Conservation (phyloP, 2,888 invertebrate genomes). For the Timema podura region DNA sequence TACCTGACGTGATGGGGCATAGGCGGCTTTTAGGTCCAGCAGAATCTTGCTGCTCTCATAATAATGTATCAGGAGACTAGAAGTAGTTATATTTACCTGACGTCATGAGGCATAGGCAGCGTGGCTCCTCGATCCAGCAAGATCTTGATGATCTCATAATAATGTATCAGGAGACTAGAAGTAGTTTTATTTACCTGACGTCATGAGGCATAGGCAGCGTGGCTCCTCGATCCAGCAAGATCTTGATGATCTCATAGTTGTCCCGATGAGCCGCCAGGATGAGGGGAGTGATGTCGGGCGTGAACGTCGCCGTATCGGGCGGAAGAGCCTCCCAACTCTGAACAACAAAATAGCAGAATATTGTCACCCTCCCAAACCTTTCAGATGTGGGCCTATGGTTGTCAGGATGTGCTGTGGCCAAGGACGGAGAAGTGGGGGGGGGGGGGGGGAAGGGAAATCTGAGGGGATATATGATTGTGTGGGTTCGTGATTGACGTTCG, state of each 20-base stretch:
- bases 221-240: conserved; percentile 91
- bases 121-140: conserved; percentile 91
- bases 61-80: neutral
- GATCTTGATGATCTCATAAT: conserved; percentile 93
- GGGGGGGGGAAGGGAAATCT: no score
- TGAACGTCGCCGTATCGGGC: conserved; percentile 90
- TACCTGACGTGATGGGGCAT: conserved; percentile 91
- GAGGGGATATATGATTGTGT: no score
- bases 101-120: conserved; percentile 92
- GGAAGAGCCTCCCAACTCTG: conserved; percentile 92
- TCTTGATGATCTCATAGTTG: conserved; percentile 98
- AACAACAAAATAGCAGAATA: conserved; percentile 23
- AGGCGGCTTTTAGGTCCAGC: conserved; percentile 88
- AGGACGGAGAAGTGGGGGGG: no score
- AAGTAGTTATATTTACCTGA: conserved; percentile 53
- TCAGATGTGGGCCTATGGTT: no score
- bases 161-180: neutral
- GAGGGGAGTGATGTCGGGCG: conserved; percentile 95
- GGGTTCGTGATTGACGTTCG: no score
- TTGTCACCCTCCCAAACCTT: no score
- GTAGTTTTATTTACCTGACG: conserved; percentile 58
- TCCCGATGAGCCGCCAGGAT: conserved; percentile 96
- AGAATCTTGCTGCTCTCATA: conserved; percentile 97
- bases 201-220: conserved; percentile 92
- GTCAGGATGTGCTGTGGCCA: no score